Percentiles rank a stretch among this genome's conserved stretches.
phyloP scores from a whole-genome alignment of 1,140 invertebrate genomes.

The Drepana arcuata region DNA sequence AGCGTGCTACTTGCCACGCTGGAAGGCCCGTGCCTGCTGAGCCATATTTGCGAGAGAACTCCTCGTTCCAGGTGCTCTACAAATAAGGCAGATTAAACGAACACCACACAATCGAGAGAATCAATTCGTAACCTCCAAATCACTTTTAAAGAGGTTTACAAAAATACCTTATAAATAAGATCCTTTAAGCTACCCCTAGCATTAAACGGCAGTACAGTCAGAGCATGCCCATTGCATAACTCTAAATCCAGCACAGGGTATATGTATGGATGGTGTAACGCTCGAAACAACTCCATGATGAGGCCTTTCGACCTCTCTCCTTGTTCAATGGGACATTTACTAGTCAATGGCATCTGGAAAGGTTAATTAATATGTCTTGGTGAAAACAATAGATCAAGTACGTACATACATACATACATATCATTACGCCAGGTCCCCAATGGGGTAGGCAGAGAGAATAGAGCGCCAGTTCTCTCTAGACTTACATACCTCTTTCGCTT shows the following conservation, averaged over 20 bases:
- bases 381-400: background rate
- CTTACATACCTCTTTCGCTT: too few species aligned
- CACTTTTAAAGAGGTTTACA: too few species aligned
- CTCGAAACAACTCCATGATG: conserved; percentile 86
- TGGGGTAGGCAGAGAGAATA: too few species aligned
- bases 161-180: conserved; percentile 91
- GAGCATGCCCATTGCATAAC: conserved; percentile 72
- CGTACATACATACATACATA: background rate
- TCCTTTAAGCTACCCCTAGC: conserved; percentile 89
- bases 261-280: conserved; percentile 92
- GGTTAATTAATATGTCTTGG: background rate
- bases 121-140: too few species aligned
- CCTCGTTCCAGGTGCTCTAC: conserved; percentile 65
- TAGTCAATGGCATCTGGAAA: conserved; percentile 55
- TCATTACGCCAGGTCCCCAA: too few species aligned
- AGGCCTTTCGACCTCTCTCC: conserved; percentile 69
- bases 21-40: conserved; percentile 74
- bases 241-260: conserved; percentile 90
- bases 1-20: conserved; percentile 84
- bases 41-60: conserved; percentile 52
- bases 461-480: too few species aligned
- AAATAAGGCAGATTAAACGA: conserved; percentile 10
- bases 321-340: conserved; percentile 65
- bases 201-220: conserved; percentile 87
- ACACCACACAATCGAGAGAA: too few species aligned